Evolutionary conservation across 2,113 vertebrate species (phyloP).

Genomic region (Scomber colias): DNA sequence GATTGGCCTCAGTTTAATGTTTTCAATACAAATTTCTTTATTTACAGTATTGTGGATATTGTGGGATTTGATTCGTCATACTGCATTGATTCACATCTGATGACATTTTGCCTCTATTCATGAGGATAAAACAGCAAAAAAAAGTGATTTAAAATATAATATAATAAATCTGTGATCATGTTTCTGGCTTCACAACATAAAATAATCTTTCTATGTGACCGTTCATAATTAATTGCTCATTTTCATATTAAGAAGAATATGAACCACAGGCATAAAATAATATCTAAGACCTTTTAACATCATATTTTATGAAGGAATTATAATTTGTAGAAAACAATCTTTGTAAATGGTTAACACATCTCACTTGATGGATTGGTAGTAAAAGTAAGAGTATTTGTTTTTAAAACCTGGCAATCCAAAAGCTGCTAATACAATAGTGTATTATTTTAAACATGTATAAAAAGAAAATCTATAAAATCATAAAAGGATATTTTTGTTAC

Average conservation of each 20-base stretch:
- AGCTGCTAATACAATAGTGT: background rate
- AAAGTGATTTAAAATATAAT: constrained; percentile 20
- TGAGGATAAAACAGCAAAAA: background rate
- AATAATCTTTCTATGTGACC: background rate
- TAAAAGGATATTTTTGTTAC: background rate
- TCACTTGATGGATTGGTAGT: background rate
- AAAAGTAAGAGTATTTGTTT: background rate
- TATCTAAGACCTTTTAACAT: background rate
- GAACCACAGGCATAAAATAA: background rate
- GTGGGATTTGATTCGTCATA: background rate
- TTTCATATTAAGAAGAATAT: background rate
- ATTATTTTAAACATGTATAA: background rate
- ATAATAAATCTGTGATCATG: constrained; percentile 29
- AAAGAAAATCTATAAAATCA: background rate
- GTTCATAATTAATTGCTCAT: background rate
- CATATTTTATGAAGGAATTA: background rate
- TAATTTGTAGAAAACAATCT: background rate
- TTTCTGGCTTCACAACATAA: constrained; percentile 6
- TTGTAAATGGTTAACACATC: background rate
- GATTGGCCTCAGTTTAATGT: background rate
- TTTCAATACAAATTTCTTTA: constrained; percentile 16
- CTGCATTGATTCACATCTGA: background rate
- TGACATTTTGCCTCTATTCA: background rate
- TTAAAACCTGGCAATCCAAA: background rate
- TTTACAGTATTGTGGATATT: background rate